These are phyloP conservation scores for Pangasius sanitwongsei DNA, from an alignment of 2,797 vertebrate species.

Conservation along the genomic window DNA sequence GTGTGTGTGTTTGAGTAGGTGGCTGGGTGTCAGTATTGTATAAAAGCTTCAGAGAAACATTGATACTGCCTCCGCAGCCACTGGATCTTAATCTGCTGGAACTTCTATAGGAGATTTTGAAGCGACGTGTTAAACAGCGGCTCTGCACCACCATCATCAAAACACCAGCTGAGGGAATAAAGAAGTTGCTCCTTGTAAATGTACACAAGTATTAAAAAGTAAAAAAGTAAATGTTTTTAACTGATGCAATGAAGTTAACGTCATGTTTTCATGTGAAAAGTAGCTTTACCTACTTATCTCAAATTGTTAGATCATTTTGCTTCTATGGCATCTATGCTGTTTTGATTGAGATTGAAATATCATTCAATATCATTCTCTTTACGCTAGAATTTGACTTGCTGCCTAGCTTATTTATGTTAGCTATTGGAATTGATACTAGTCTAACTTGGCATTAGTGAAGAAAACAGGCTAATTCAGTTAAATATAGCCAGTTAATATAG, in stretches of 20 bases:
- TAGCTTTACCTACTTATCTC: too few relatives aligned
- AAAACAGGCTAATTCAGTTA: too few relatives aligned
- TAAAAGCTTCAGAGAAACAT: not conserved
- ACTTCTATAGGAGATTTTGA: not conserved
- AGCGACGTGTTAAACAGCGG: not conserved
- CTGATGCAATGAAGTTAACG: not conserved
- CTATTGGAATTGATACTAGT: too few relatives aligned
- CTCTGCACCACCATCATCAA: not conserved
- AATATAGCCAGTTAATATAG: too few relatives aligned
- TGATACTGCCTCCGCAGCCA: not conserved
- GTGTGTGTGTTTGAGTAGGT: not conserved
- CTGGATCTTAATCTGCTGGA: not conserved
- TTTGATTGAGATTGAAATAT: not conserved
- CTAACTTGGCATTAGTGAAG: too few relatives aligned
- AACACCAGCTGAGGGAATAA: not conserved
- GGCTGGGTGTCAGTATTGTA: not conserved
- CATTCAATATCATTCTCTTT: too few relatives aligned
- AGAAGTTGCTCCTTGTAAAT: too few relatives aligned
- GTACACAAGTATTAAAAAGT: not conserved
- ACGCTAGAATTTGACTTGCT: too few relatives aligned
- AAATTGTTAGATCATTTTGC: not conserved
- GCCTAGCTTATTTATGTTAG: too few relatives aligned
- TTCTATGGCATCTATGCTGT: not conserved
- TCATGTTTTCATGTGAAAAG: too few relatives aligned
- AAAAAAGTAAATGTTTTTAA: not conserved